A percentile compares a stretch with the other conserved stretches of the same genome.
Conservation (phyloP, 1,140 invertebrate genomes). For the Pemphigus obesinymphae region DNA sequence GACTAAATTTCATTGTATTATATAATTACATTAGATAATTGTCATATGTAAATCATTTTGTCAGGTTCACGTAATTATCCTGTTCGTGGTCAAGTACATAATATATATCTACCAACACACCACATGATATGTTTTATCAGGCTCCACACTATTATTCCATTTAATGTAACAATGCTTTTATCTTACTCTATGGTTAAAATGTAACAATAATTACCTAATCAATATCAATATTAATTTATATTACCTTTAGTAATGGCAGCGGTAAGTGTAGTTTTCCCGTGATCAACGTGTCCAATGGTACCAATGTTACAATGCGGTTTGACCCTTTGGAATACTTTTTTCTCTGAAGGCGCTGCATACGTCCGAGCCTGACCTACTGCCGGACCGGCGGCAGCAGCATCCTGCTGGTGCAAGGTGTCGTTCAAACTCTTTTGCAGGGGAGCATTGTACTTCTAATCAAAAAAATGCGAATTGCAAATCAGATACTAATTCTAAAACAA, state of each 20-base stretch:
- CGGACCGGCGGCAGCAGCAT: not conserved
- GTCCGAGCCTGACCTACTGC: not conserved
- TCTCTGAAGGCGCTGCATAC: slow-evolving; percentile 56
- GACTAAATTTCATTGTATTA: too few species aligned
- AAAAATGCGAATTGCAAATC: too few species aligned
- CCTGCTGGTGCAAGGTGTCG: not conserved
- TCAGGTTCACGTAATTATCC: too few species aligned
- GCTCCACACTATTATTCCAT: not conserved
- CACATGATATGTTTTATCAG: not conserved
- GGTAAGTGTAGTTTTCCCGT: slow-evolving; percentile 98
- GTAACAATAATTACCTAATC: not conserved
- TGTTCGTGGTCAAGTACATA: too few species aligned
- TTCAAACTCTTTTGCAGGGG: slow-evolving; percentile 14
- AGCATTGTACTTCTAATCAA: slow-evolving; percentile 8
- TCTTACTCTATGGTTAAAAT: too few species aligned
- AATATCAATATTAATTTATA: not conserved
- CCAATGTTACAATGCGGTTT: slow-evolving; percentile 98
- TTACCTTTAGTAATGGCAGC: slow-evolving; percentile 91
- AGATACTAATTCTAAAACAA: not conserved
- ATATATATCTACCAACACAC: too few species aligned
- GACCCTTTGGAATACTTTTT: slow-evolving; percentile 67
- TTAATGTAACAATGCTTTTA: not conserved
- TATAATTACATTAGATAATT: too few species aligned
- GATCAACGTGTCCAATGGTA: slow-evolving; percentile 99
- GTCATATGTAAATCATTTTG: too few species aligned